These are phyloP conservation scores for Coremacera marginata DNA, from an alignment of 2,888 invertebrate genomes.

Conservation along the genomic window DNA sequence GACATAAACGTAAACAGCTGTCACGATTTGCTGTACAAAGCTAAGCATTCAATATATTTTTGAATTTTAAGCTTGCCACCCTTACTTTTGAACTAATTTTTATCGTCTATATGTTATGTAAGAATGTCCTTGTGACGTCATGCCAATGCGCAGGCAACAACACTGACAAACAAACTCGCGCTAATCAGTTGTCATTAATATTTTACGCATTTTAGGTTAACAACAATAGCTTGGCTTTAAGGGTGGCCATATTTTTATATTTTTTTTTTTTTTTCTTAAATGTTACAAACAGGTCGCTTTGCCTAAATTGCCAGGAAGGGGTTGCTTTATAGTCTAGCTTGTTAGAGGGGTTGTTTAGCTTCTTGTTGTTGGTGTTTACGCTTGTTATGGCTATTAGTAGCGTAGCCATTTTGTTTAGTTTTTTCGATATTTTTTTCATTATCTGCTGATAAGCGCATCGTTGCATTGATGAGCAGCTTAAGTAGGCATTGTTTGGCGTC, in stretches of 20 bases:
- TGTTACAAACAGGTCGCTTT: conserved; percentile 53
- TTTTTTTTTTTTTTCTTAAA: conserved; percentile 51
- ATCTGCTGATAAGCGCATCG: conserved; percentile 48
- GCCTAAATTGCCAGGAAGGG: background rate
- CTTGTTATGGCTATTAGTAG: conserved; percentile 48
- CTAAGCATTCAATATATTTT: background rate
- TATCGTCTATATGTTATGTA: too few species aligned
- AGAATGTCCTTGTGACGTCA: conserved; percentile 26
- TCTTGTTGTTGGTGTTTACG: conserved; percentile 58
- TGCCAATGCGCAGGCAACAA: conserved; percentile 35
- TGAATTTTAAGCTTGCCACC: background rate
- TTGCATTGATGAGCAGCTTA: conserved; percentile 53
- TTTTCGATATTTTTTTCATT: conserved; percentile 39
- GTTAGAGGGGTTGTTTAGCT: background rate
- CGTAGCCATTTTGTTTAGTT: conserved; percentile 61
- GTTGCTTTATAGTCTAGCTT: conserved; percentile 1
- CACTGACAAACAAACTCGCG: conserved; percentile 22
- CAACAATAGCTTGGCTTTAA: conserved; percentile 15
- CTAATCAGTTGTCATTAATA: conserved; percentile 23
- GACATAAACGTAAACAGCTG: conserved; percentile 37
- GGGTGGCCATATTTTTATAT: conserved; percentile 11
- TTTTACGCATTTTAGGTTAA: conserved; percentile 14
- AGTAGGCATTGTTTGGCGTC: conserved; percentile 34
- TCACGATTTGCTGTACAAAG: conserved; percentile 4
- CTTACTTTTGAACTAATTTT: background rate